Percentiles rank a stretch among this genome's conserved stretches.
These are phyloP conservation scores for Phymastichus coffea DNA, from an alignment of 1,140 invertebrate species.

Conservation along the genomic window DNA sequence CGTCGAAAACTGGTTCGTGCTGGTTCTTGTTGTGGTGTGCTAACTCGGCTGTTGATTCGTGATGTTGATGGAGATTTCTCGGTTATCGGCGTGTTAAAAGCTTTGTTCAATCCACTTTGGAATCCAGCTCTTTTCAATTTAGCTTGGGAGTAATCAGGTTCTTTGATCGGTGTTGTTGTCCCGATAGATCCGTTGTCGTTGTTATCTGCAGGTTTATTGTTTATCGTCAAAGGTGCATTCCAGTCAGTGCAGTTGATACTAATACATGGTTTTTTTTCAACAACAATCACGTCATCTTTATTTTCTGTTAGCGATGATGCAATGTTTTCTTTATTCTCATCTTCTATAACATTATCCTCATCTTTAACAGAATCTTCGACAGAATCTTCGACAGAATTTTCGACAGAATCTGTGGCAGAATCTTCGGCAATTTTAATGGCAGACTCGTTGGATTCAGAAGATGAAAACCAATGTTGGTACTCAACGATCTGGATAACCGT, in stretches of 20 bases:
- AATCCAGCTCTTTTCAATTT: constrained; percentile 46
- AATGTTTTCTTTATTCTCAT: background rate
- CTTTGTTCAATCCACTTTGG: constrained; percentile 43
- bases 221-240: constrained; percentile 2
- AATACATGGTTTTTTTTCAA: constrained; percentile 25
- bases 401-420: background rate
- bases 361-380: background rate
- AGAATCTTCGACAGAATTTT: background rate
- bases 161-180: background rate
- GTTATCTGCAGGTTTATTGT: constrained; percentile 11
- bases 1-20: constrained; percentile 29
- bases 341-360: background rate
- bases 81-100: constrained; percentile 38
- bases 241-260: constrained; percentile 21
- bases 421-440: background rate
- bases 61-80: constrained; percentile 21
- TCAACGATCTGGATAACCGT: background rate
- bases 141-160: constrained; percentile 31
- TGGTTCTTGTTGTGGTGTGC: background rate
- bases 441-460: background rate
- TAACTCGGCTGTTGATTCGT: background rate
- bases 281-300: constrained; percentile 12
- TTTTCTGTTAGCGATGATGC: background rate
- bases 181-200: background rate
- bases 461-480: background rate